Base-by-base conservation (phyloP, 2,797 vertebrate genomes). In the Mallotus villosus region DNA sequence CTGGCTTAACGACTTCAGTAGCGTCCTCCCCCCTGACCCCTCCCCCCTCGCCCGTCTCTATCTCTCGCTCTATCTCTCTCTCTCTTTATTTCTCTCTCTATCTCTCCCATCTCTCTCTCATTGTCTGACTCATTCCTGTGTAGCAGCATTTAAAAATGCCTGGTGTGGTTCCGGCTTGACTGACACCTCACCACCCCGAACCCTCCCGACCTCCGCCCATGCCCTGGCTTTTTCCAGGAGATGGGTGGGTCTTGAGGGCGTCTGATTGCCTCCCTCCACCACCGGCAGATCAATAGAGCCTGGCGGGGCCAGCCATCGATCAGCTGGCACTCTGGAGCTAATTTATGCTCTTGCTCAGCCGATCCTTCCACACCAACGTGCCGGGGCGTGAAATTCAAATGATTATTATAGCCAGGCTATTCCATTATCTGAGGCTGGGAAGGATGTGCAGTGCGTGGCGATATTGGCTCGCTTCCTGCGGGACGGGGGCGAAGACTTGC, bases 351-450 rank as follows among this genome's bases (percentile, higher is more conserved):
- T 66, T 79, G 87, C 88, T 88, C 78, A 70, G 72, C 79, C 80
- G 76, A 85, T 90, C 90, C 85, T 77, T 91, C 82, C 81, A 71
- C 78, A 79, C 85, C 14, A 55, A 85, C 80, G 87, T 86, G 88
- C 83, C 81, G 29, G 90, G 81, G 86, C 74, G 85, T 93, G 91
- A 92, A 93, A 93, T 94, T 94, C 86, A 92, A 91, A 93, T 92
- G 90, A 92, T 92, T 92, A 92, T 93, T 92, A 90, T 85, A 92
- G 89, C 80, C 84, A 83, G 85, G 85, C 90, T 89, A 91, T 90
- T 93, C 90, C 91, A 92, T 92, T 91, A 92, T 90, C 85, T 82
- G 82, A 86, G 81, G 87, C 51, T 2, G 66, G 86, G 86, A 90
- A 79, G 90, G 88, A 92, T 89, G 87, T 89, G 87, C 88, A 81